phyloP scores from a whole-genome alignment of 37 sponge, comb jelly and placozoan genomes.

The Beroe forskalii region DNA sequence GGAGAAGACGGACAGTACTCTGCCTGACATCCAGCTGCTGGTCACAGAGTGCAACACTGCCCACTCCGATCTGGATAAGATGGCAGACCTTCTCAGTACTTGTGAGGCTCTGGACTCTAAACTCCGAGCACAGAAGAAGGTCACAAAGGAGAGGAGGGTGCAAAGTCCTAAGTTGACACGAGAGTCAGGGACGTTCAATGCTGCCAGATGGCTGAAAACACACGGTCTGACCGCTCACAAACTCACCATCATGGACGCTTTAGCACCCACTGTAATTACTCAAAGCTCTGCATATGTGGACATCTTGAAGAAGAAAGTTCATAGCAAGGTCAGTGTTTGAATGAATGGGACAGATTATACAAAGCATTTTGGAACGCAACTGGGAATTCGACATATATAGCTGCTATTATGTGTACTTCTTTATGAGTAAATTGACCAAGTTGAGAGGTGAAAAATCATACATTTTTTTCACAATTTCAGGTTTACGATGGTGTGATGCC shows the following conservation, averaged over 20 bases:
- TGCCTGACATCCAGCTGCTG: conserved; percentile 14
- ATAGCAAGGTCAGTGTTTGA: conserved; percentile 69
- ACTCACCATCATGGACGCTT: conserved; percentile 81
- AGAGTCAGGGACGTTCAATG: neutral
- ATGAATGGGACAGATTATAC: too few species aligned
- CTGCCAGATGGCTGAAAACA: conserved; percentile 73
- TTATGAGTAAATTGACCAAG: too few species aligned
- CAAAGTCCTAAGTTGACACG: too few species aligned
- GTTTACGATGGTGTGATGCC: conserved; percentile 56
- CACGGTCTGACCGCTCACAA: conserved; percentile 74
- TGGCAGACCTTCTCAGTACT: neutral
- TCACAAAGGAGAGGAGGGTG: neutral
- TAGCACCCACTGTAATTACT: conserved; percentile 72
- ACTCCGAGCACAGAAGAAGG: neutral
- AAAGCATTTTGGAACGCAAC: too few species aligned
- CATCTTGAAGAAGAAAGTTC: conserved; percentile 68
- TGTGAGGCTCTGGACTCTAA: conserved; percentile 16
- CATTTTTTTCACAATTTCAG: neutral
- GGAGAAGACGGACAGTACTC: neutral
- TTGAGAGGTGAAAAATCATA: too few species aligned
- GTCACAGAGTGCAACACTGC: neutral
- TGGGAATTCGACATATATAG: too few species aligned
- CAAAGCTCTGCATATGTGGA: conserved; percentile 71
- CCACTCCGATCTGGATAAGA: neutral
- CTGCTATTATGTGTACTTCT: too few species aligned